A percentile compares a stretch with the other conserved stretches of the same genome.
Conservation (phyloP, 2,113 vertebrate species). For the Fulmarus glacialis region DNA sequence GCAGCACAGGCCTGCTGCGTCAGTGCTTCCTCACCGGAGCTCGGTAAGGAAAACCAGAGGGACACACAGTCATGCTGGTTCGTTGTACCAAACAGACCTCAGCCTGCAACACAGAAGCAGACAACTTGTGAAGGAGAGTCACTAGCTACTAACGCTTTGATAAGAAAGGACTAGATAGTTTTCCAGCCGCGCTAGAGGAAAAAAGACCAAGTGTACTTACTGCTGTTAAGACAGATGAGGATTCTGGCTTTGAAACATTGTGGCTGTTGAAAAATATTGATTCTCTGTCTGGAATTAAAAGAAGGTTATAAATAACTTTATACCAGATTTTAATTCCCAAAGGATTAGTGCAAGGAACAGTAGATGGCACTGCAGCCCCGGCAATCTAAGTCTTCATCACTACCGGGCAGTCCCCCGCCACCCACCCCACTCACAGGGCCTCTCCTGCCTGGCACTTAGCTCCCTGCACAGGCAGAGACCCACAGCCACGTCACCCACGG, state of each 20-base stretch:
- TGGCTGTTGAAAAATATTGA: slow-evolving; percentile 99
- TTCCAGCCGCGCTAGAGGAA: not conserved
- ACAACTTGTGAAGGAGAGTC: slow-evolving; percentile 44
- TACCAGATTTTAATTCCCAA: not conserved
- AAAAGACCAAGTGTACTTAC: slow-evolving; percentile 74
- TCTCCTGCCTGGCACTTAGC: not conserved
- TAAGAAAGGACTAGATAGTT: slow-evolving; percentile 2
- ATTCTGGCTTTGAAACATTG: slow-evolving; percentile 98
- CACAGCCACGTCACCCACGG: accelerated
- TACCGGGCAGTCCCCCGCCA: accelerated
- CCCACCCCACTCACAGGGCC: too few species aligned
- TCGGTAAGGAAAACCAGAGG: slow-evolving; percentile 56
- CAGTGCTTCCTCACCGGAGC: slow-evolving; percentile 49
- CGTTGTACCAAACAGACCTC: slow-evolving; percentile 57
- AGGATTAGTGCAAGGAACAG: not conserved
- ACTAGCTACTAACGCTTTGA: not conserved
- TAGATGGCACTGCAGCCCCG: slow-evolving; percentile 63
- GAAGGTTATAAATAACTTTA: not conserved
- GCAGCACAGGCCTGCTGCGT: slow-evolving; percentile 10
- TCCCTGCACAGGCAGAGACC: not conserved
- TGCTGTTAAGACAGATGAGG: slow-evolving; percentile 93
- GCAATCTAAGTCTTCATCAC: not conserved
- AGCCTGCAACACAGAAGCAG: slow-evolving; percentile 60
- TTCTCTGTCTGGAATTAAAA: slow-evolving; percentile 87
- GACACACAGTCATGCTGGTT: slow-evolving; percentile 42